Evolutionary conservation across 92 coral and sea anemone species (phyloP), one percentile per base, ranked within the genome.

Genomic region (Palythoa grandis): DNA sequence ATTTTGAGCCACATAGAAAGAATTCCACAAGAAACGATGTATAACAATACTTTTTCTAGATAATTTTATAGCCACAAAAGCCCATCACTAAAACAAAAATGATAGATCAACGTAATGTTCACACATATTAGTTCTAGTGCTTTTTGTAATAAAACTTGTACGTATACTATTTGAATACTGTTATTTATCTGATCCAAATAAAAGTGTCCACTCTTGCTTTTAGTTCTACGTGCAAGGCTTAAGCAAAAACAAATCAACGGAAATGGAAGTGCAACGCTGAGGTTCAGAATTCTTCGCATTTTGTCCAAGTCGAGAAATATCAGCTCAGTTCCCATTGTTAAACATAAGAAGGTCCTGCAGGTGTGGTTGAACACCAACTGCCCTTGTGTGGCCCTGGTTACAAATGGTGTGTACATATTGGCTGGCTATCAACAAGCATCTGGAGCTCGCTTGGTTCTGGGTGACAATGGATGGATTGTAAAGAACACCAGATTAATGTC

Each of bases 381-480:
- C 19, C 37, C 25, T 13, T 78, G 72, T 16, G 72, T 58, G 19
- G 12, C 83, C 5, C 83, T 61, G 7, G 72, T 61, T 56, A 24
- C 52, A 4, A 37, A 53, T 7, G 35, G 38, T 22, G 47, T 24
- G 17, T 83, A 83, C 60, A 19, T 83, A 0, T 52, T 83, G 53
- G 86, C 86, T 17, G 78, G 86, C 29, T 68, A 83, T 19, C 14
- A 69, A 0, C 25, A 52, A 17, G 53, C 25, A 16, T 47, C 10
- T 11, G 11, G 10, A 19, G 35, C n/a, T 13, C 77, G 67, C 29
- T 69, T 72, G 29, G 37, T 83, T 8, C 13, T 69, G 29, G 63
- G 52, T 48, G 86, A 83, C 79, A 50, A 52, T 40, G 78, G 76
- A 53, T 83, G 86, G 78, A 52, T 69, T 50, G 50, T 11, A 37